Base-by-base conservation (phyloP, 2,888 invertebrate species). In the Meliscaeva auricollis region DNA sequence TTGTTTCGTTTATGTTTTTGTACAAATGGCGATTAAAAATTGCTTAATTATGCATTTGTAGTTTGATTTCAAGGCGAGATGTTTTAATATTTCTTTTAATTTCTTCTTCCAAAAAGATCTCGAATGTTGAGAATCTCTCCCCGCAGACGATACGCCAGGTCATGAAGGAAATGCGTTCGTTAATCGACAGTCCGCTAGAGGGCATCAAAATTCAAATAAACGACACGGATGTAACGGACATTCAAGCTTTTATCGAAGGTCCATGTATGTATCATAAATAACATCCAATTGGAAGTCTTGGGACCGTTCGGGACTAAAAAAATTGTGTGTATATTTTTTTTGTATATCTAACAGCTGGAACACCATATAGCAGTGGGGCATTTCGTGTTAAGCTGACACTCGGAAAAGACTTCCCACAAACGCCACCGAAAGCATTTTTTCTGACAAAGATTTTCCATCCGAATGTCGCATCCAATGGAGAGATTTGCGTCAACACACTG, bases 391-490 rank as follows among this genome's bases (percentile, higher is more conserved):
- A 98, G 92, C 93, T 99, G 88, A 96, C 96, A 87, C 94, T 99
- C 79, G 97, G 97, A 13, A 98, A 98, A 93, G 97, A 97, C 92
- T 99, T 98, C 93, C 98, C 98, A 9, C 94, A 95, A 89, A 95
- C 96, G 88, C 98, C 98, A 88, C 98, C 98, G 58, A 98, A 98
- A 93, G 98, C 97, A 75, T 96, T 94, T 93, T 99, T 99, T 93
- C 93, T 98, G 84, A 99, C 98, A 72, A 97, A 97, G 94, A 97
- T 99, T 91, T 99, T 99, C 93, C 98, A 99, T 93, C 98, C 98
- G 30, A 99, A 99, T 94, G 98, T 99, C 89, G 96, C 98, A 62
- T 93, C 94, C 83, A 97, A 96, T 93, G 98, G 98, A 82, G 98
- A 98, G 93, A 98, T 99, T 90, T 99, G 98, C 93, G 98, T 98